Evolutionary conservation across 1,140 invertebrate genomes (phyloP), one percentile per base, ranked within the genome.

Genomic region (Lutraria rhynchaena): DNA sequence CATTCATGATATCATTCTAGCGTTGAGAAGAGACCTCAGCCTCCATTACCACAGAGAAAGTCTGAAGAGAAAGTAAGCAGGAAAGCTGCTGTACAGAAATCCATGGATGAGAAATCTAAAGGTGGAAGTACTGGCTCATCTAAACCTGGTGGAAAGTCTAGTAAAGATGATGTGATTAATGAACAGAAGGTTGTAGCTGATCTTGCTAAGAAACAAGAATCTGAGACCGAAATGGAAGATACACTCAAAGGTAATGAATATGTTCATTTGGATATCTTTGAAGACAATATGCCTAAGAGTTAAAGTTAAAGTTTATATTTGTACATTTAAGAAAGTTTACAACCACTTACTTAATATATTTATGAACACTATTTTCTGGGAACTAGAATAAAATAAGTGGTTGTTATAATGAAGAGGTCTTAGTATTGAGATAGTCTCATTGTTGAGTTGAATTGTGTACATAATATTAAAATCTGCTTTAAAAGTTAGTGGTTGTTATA

Each of bases 161-260:
- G 22, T 4, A 60, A 17, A 44, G 35, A 60, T 24, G 46, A 58
- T 9, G 11, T 49, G 3, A 41, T 53, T 41, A 53, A 51, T 49
- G 31, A 31, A 49, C 24, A 69, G 53, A 65, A 55, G 13, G 63
- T 70, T n/a, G 63, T 49, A 1, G 53, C 46, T 37, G 61, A 80
- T 15, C 19, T 77, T 1, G 55, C 63, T 15, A 55, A 22, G 24
- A 80, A 70, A 70, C 60, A 55, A 44, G 63, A 80, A 29, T 57
- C 63, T 49, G 76, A 80, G 53, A 46, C 3, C 22, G 76, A 80
- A 46, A 44, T 80, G 19, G 76, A 80, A 9, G 76, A 80, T 24
- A 70, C 76, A 27, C 27, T 80, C 3, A 80, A 80, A 75, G 55
- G 73, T 74, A 57, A 69, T 27, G n/a, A 19, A 2, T 31, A 60